Percentiles rank a stretch among this genome's conserved stretches.
Evolutionary conservation across 1,140 invertebrate genomes (phyloP).

Genomic region (Eumaeus atala): DNA sequence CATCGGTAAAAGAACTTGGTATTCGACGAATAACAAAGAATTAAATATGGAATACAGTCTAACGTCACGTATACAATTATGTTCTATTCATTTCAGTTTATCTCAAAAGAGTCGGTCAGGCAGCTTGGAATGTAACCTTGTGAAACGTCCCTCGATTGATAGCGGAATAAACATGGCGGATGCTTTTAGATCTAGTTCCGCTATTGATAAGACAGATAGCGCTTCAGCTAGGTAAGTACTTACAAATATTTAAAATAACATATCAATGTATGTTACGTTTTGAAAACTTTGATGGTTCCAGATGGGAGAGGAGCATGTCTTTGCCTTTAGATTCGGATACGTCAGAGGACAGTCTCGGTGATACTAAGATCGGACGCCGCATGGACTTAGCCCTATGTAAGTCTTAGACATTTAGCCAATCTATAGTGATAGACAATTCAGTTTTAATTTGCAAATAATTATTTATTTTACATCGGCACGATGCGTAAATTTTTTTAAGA

Average conservation of each 20-base stretch:
- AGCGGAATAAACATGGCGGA: conserved; percentile 87
- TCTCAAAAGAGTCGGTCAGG: conserved; percentile 54
- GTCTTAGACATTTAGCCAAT: conserved; percentile 38
- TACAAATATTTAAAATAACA: background rate
- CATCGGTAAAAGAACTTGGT: no score
- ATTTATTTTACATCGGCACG: conserved; percentile 66
- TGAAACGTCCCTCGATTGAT: conserved; percentile 88
- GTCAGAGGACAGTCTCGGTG: conserved; percentile 70
- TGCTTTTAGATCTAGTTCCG: conserved; percentile 57
- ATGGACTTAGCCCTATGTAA: conserved; percentile 85
- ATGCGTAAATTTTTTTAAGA: conserved; percentile 44
- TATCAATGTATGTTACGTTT: background rate
- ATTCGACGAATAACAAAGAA: no score
- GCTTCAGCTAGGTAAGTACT: conserved; percentile 42
- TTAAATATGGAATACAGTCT: background rate
- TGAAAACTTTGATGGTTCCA: conserved; percentile 37
- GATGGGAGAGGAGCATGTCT: conserved; percentile 81
- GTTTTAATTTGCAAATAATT: conserved; percentile 69
- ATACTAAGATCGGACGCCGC: conserved; percentile 71
- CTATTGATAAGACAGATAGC: conserved; percentile 49
- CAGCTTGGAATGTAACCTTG: conserved; percentile 73
- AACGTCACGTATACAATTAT: background rate
- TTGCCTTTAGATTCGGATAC: conserved; percentile 75
- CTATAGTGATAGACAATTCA: conserved; percentile 49
- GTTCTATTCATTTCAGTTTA: conserved; percentile 43